Evolutionary conservation across 2,888 invertebrate species (phyloP).

Genomic region (Tetragnatha montana): DNA sequence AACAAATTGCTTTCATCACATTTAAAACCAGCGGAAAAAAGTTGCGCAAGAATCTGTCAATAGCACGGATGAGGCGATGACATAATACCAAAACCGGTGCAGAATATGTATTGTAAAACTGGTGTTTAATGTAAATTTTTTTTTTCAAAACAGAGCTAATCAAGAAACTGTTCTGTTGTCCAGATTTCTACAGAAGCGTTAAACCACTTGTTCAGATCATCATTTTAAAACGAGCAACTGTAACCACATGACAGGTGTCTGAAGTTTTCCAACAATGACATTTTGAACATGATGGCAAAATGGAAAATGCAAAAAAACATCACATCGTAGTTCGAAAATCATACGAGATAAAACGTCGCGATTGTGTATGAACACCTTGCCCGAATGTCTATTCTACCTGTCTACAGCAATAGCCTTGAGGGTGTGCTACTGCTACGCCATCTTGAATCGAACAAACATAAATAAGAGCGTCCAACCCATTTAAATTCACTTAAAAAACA

Average conservation of each 20-base stretch:
- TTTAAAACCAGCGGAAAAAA: background rate
- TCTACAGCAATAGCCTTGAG: conserved; percentile 67
- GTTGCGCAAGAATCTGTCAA: background rate
- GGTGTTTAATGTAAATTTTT: too few relatives aligned
- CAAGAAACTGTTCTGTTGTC: too few relatives aligned
- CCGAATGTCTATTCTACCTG: conserved; percentile 56
- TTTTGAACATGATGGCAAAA: background rate
- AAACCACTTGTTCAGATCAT: too few relatives aligned
- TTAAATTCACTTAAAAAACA: background rate
- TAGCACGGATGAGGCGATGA: background rate
- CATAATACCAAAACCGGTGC: too few relatives aligned
- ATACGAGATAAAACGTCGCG: background rate
- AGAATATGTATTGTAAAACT: too few relatives aligned
- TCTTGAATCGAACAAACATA: conserved; percentile 69
- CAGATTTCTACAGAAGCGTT: too few relatives aligned
- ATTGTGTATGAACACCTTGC: conserved; percentile 38
- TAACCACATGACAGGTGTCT: background rate
- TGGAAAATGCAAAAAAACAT: too few relatives aligned
- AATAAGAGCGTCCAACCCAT: conserved; percentile 48
- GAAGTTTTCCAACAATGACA: background rate
- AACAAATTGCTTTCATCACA: background rate
- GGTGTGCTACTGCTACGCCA: conserved; percentile 69
- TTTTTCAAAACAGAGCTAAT: too few relatives aligned
- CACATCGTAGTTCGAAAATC: background rate
- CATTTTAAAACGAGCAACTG: background rate